Conservation (phyloP, 2,113 vertebrate genomes). For the Notiomystis cincta region DNA sequence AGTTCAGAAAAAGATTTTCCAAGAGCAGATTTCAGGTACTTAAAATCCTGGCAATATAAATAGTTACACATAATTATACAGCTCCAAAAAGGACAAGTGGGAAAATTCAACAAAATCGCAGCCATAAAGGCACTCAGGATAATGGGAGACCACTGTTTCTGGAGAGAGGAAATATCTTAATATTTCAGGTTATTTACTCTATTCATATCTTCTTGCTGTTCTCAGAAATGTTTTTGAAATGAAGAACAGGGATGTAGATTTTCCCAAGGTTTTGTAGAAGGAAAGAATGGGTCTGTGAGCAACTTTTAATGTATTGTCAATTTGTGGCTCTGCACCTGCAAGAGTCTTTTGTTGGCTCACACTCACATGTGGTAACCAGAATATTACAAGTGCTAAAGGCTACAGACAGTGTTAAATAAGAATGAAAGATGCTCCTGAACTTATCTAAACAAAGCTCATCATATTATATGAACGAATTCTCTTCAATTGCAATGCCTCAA, state of each 20-base stretch:
- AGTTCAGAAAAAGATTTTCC: not conserved
- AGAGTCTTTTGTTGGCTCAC: not conserved
- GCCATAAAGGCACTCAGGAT: not conserved
- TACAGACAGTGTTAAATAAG: not conserved
- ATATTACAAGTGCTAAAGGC: not conserved
- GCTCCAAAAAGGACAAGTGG: not conserved
- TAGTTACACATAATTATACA: not conserved
- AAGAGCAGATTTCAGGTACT: not conserved
- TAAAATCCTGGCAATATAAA: not conserved
- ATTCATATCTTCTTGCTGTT: not conserved
- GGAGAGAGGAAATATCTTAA: not conserved
- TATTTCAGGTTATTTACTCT: not conserved
- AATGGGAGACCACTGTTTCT: not conserved
- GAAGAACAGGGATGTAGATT: not conserved
- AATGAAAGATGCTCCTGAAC: not conserved
- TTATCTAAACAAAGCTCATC: not conserved
- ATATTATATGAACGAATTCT: not conserved
- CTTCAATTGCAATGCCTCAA: not conserved
- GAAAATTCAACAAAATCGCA: not conserved
- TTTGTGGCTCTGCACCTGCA: not conserved
- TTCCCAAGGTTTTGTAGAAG: not conserved
- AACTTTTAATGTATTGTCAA: not conserved
- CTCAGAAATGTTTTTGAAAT: not conserved
- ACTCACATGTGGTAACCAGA: not conserved
- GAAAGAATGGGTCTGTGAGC: not conserved